Percentiles rank a stretch among this genome's conserved stretches.
Conservation (phyloP, 2,113 vertebrate species). For the Spilogale gracilis region DNA sequence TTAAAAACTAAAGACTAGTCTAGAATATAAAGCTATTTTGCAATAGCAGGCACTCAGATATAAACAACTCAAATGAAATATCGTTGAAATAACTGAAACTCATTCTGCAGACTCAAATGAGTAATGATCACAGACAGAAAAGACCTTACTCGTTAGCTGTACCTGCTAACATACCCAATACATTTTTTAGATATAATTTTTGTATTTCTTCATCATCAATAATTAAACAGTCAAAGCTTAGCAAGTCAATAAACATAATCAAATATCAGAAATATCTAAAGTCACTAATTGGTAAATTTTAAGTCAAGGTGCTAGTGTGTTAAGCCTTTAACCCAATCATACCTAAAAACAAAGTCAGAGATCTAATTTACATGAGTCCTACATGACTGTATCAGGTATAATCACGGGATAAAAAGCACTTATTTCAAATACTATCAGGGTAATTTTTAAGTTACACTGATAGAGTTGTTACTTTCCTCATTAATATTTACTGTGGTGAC, state of each 20-base stretch:
- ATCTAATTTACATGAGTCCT: neutral
- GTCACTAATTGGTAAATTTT: neutral
- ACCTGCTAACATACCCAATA: neutral
- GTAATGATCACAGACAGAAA: neutral
- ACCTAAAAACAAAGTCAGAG: neutral
- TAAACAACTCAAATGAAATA: neutral
- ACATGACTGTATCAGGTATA: neutral
- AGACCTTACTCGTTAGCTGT: neutral
- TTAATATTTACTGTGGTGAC: neutral
- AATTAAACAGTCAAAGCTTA: neutral
- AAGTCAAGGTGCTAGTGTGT: neutral
- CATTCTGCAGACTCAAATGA: neutral
- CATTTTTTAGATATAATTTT: neutral
- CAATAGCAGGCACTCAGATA: neutral
- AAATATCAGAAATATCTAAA: neutral
- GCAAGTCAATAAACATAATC: neutral
- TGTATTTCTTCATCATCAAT: neutral
- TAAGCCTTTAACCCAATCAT: neutral
- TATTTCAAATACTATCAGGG: neutral
- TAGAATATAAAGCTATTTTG: neutral
- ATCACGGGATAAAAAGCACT: neutral
- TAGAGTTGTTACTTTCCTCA: neutral
- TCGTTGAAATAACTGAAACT: neutral
- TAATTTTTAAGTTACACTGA: neutral
- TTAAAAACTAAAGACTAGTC: neutral